Conservation (phyloP, 53 echinoderm and acorn worm genomes). For the Henricia sp. region DNA sequence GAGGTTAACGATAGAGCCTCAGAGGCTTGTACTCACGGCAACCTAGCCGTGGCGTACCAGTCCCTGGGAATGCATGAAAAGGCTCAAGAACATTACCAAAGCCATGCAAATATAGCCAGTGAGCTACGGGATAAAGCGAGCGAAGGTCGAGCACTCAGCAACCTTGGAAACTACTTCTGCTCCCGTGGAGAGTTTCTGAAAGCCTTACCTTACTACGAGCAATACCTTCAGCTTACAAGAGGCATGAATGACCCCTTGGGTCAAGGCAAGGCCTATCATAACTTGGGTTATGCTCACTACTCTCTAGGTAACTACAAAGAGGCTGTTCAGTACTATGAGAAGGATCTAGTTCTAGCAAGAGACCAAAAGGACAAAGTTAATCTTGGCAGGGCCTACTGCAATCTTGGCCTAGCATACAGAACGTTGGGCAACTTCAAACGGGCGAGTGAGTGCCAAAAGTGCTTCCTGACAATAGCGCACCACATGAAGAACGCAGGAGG, state of each 20-base stretch:
- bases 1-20: constrained; percentile 94
- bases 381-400: constrained; percentile 97
- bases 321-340: constrained; percentile 96
- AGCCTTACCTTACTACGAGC: constrained; percentile 91
- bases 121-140: constrained; percentile 91
- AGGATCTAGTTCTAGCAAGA: constrained; percentile 84
- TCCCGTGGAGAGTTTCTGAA: constrained; percentile 92
- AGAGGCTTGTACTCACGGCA: constrained; percentile 96
- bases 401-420: constrained; percentile 94
- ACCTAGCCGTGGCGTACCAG: constrained; percentile 97
- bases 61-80: constrained; percentile 94
- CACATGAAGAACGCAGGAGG: constrained; percentile 96
- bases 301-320: constrained; percentile 94
- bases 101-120: constrained; percentile 80
- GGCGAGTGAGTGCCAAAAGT: constrained; percentile 96
- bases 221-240: constrained; percentile 80
- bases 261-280: constrained; percentile 95
- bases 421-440: constrained; percentile 90
- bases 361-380: constrained; percentile 94
- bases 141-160: constrained; percentile 83
- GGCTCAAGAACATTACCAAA: constrained; percentile 93
- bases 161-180: constrained; percentile 94
- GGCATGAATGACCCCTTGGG: constrained; percentile 77
- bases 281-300: constrained; percentile 95
- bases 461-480: constrained; percentile 93